Percentiles rank a stretch among this genome's conserved stretches.
Evolutionary conservation across 1,140 invertebrate genomes (phyloP).

Genomic region (Papilio polytes): DNA sequence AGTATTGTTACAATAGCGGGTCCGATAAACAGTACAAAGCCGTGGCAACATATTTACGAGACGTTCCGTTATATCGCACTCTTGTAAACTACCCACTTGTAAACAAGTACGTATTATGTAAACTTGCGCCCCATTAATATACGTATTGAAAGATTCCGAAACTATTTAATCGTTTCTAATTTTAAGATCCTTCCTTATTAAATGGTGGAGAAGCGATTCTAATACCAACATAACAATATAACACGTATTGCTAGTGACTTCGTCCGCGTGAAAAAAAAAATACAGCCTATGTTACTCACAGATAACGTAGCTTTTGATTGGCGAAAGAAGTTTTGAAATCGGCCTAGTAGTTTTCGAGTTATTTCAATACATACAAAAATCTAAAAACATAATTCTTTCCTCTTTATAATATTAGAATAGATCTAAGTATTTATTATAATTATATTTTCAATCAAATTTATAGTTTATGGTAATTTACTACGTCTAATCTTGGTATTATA

Average conservation of each 20-base stretch:
- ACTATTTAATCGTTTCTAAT: neutral
- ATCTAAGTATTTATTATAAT: no score
- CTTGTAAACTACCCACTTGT: conserved; percentile 9
- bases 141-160: neutral
- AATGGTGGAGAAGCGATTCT: neutral
- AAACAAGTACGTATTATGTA: conserved; percentile 11
- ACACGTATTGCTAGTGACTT: neutral
- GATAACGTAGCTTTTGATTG: no score
- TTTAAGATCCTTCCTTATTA: conserved; percentile 5
- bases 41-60: conserved; percentile 15
- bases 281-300: no score
- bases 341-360: no score
- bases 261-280: no score
- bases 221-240: neutral
- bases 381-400: no score
- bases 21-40: neutral
- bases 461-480: neutral
- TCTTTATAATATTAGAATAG: no score
- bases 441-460: neutral
- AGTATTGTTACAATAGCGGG: neutral
- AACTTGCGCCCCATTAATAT: neutral
- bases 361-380: no score
- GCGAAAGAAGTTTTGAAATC: no score
- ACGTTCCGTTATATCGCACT: neutral
- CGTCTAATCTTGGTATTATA: neutral